Percentiles rank a stretch among this genome's conserved stretches.
Conservation (phyloP, 2,113 vertebrate species). For the Rallus limicola region DNA sequence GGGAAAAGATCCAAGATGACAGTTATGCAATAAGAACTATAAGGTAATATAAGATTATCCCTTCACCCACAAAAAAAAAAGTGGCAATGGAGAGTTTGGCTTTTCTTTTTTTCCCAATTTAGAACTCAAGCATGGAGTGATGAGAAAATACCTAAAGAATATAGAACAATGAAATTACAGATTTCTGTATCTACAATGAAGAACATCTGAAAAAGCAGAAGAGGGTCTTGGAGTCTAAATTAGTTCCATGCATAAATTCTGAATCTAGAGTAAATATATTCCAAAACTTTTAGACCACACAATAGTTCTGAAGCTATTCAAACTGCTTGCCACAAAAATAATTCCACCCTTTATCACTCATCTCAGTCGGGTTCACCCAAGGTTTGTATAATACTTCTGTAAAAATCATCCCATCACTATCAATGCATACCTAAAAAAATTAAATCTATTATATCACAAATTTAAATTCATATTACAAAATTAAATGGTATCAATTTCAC, state of each 20-base stretch:
- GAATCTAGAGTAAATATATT: background rate
- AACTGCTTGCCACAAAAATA: background rate
- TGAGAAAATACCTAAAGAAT: background rate
- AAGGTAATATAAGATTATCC: background rate
- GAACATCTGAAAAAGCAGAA: background rate
- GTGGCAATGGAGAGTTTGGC: accelerated
- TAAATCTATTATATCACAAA: background rate
- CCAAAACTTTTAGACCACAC: background rate
- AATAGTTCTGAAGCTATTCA: background rate
- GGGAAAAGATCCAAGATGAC: background rate
- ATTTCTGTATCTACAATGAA: background rate
- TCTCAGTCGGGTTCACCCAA: background rate
- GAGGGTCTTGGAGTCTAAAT: background rate
- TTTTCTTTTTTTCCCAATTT: background rate
- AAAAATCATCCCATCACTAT: background rate
- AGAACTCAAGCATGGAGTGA: background rate
- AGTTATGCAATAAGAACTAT: background rate
- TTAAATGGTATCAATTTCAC: background rate
- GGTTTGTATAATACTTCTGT: background rate
- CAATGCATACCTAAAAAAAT: background rate
- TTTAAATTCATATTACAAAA: background rate
- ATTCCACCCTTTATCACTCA: background rate
- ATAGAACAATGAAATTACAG: background rate
- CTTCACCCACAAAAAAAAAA: background rate
- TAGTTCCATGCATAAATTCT: background rate